Conservation (phyloP, 1,140 invertebrate species). For the Steinernema khuongi region DNA sequence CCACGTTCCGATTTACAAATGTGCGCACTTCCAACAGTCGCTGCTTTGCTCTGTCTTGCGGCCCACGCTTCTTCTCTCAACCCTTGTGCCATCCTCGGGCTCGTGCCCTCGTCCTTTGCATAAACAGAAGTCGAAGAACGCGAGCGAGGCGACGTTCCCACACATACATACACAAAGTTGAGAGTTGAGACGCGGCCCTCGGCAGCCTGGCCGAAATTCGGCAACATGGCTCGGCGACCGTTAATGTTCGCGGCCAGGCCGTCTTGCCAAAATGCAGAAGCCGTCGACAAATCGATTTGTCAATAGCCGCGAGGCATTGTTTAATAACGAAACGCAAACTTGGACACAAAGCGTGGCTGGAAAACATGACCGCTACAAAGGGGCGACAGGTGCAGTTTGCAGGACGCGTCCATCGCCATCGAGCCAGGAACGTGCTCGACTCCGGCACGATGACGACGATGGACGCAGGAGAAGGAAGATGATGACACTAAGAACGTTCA, state of each 20-base stretch:
- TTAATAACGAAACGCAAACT: too few relatives aligned
- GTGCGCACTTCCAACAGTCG: background rate
- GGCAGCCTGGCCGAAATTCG: background rate
- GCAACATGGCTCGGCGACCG: background rate
- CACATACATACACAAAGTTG: background rate
- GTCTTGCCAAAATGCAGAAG: background rate
- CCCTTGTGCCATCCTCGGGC: too few relatives aligned
- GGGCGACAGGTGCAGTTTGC: too few relatives aligned
- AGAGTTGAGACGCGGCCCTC: background rate
- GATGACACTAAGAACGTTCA: too few relatives aligned
- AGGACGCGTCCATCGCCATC: too few relatives aligned
- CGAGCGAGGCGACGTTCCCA: background rate
- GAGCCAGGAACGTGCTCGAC: too few relatives aligned
- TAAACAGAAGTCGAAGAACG: slow-evolving; percentile 4
- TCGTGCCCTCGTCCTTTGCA: background rate
- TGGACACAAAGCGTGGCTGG: too few relatives aligned
- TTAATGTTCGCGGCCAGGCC: background rate
- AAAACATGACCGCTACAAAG: too few relatives aligned
- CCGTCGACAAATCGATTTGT: slow-evolving; percentile 4
- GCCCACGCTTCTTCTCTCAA: background rate
- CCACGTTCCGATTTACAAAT: slow-evolving; percentile 6
- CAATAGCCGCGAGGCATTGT: background rate
- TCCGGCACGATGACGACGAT: too few relatives aligned
- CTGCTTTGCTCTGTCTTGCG: background rate
- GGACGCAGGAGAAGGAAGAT: too few relatives aligned